These are phyloP conservation scores for Sterrhoptilus dennistouni DNA, from an alignment of 2,113 vertebrate species.

Conservation along the genomic window DNA sequence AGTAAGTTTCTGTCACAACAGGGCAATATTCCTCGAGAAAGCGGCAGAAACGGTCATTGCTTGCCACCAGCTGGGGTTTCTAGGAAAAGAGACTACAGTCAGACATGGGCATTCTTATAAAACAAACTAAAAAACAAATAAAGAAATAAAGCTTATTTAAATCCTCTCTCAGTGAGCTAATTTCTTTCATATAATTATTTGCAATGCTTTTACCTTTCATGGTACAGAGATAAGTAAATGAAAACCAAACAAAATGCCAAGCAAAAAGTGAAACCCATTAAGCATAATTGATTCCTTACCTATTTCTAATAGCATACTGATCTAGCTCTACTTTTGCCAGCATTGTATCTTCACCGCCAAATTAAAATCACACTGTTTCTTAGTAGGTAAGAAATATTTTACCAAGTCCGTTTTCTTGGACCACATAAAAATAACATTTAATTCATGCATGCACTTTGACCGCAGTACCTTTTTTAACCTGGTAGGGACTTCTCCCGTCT, in stretches of 20 bases:
- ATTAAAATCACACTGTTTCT: neutral
- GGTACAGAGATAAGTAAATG: neutral
- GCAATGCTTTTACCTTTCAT: neutral
- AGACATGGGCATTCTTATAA: neutral
- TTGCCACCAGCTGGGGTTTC: conserved; percentile 94
- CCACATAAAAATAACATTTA: neutral
- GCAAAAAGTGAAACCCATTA: neutral
- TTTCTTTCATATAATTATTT: neutral
- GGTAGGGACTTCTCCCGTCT: neutral
- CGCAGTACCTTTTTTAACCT: neutral
- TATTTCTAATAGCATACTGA: neutral
- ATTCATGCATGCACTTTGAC: neutral
- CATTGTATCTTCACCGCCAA: neutral
- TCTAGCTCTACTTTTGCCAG: neutral
- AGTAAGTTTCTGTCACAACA: conserved; percentile 95
- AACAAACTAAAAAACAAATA: neutral
- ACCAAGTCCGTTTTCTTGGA: neutral
- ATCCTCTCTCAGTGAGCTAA: neutral
- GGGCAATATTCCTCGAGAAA: conserved; percentile 93
- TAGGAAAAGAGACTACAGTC: conserved; percentile 64
- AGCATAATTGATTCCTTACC: neutral
- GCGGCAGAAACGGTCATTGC: conserved; percentile 86
- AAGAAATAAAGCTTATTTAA: neutral
- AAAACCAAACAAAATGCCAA: neutral
- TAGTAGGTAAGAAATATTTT: neutral